phyloP scores from a whole-genome alignment of 2,888 invertebrate genomes.

The Phyto melanocephala region DNA sequence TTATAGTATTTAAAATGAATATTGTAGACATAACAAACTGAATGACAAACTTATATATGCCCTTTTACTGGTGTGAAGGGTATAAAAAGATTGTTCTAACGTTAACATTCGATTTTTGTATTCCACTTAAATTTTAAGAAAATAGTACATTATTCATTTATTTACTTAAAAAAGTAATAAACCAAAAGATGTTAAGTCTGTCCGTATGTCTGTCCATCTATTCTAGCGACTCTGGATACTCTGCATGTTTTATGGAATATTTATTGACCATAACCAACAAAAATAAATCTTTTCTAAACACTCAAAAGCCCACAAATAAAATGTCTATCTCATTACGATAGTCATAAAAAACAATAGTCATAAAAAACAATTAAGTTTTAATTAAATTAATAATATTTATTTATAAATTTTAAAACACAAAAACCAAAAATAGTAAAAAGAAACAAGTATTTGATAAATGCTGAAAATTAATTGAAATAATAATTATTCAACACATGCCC shows the following conservation, averaged over 20 bases:
- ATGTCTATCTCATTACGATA: neutral
- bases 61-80: too few relatives aligned
- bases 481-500: neutral
- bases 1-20: too few relatives aligned
- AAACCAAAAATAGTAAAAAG: neutral
- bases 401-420: neutral
- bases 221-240: neutral
- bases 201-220: neutral
- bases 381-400: conserved; percentile 16
- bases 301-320: neutral
- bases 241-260: conserved; percentile 17
- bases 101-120: neutral
- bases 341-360: neutral
- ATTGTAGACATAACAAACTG: too few relatives aligned
- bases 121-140: conserved; percentile 42
- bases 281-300: conserved; percentile 17
- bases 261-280: conserved; percentile 14
- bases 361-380: conserved; percentile 14
- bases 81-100: too few relatives aligned
- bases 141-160: conserved; percentile 35
- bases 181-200: neutral
- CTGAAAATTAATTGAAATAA: neutral
- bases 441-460: neutral
- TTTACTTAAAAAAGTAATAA: conserved; percentile 4
- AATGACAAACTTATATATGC: too few relatives aligned